Evolutionary conservation across 2,797 vertebrate species (phyloP).

Genomic region (Cyclura pinguis): DNA sequence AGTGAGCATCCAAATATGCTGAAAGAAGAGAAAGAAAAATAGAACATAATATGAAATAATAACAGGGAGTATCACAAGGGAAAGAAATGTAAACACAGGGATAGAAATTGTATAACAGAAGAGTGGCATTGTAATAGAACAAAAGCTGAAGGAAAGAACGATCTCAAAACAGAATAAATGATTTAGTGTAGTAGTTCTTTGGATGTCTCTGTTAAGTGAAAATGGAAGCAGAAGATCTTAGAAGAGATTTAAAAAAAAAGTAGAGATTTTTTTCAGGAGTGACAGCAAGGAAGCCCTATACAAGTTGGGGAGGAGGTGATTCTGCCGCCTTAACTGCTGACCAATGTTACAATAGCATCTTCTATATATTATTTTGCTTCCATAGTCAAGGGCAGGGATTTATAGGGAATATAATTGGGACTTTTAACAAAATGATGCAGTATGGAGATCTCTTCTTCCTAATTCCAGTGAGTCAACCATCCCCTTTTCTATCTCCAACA

Average conservation of each 20-base stretch:
- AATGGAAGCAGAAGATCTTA: background rate
- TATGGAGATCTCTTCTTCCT: no score
- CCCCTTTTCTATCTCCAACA: background rate
- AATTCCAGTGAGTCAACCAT: background rate
- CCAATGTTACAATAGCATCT: background rate
- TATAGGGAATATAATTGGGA: background rate
- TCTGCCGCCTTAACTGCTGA: background rate
- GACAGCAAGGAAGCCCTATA: no score
- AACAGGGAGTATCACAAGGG: background rate
- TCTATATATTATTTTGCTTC: background rate
- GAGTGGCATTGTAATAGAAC: background rate
- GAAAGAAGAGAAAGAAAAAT: background rate
- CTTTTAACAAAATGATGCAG: background rate
- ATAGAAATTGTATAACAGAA: background rate
- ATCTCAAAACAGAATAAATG: background rate
- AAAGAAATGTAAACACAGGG: background rate
- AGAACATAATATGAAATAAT: background rate
- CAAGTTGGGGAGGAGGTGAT: background rate
- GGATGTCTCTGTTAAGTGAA: background rate
- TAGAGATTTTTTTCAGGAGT: no score
- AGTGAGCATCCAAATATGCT: background rate
- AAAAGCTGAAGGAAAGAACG: background rate
- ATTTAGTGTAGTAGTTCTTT: background rate
- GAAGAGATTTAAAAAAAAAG: background rate
- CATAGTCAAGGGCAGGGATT: accelerated